Base-by-base conservation (phyloP, 1,140 invertebrate species). In the Cyphomyrmex costatus region DNA sequence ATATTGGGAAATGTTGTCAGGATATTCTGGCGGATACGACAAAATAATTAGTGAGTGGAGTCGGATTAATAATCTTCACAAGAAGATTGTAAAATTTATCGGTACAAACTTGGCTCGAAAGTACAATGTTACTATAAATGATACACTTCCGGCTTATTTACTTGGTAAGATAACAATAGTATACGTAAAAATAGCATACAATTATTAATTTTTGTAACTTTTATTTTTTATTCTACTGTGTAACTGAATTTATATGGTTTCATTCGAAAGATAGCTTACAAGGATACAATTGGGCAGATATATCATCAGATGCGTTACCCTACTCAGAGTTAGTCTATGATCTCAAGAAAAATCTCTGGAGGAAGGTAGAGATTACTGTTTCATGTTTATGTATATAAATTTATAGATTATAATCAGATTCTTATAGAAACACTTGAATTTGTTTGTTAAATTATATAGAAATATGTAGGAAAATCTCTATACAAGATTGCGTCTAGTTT, bases 1-100 rank as follows among this genome's bases (percentile, higher is more conserved):
- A 61, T 97, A 97, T 89, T 97, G 96, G 96, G 96, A 96, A 87
- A 94, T 95, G 46, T 90, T 97, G 12, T 93, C 90, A 6, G 96
- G 96, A 82, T 96, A 96, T 78, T 92, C 95, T 76, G 94, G 95
- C 5, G 96, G 95, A 1, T 96, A 96, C 68, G 85, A 95, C 3
- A 93, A 95, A 51, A 95, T 95, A 2, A 92, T 95, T 12, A 92
- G 93, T 56, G 92, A 96, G 77, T 96, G 96, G 96, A 94, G 94
- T 42, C 92, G 95, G 60, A 92, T 97, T 14, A 92, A 94, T 80
- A 94, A 94, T 30, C 90, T 97, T 65, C 96, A 96, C 82, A 88
- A 89, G 27, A 96, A 96, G 88, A 89, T 97, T 77, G 93, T 96
- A 16, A 95, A 96, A 77, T 97, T 96, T 84, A 95, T 96, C 0